These are phyloP conservation scores for Catocala nupta DNA, from an alignment of 2,888 invertebrate genomes.

Conservation along the genomic window DNA sequence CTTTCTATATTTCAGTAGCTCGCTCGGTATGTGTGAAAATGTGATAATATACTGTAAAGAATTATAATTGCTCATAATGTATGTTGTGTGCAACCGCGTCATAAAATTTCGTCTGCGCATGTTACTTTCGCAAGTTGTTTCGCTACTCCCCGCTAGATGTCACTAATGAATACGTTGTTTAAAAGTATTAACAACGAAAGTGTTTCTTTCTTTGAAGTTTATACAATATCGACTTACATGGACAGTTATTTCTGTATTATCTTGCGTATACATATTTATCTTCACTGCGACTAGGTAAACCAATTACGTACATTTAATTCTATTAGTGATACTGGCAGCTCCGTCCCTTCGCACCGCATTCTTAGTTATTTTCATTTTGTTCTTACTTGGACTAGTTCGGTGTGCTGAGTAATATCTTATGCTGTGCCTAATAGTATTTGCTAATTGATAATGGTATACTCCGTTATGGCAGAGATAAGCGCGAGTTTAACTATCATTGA, in stretches of 20 bases:
- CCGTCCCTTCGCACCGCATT: conserved; percentile 46
- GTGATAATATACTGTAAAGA: conserved; percentile 33
- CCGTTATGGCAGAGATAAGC: conserved; percentile 55
- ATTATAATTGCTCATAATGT: conserved; percentile 42
- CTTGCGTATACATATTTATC: conserved; percentile 35
- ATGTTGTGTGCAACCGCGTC: conserved; percentile 23
- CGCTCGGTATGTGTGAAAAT: conserved; percentile 29
- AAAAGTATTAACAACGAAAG: conserved; percentile 8
- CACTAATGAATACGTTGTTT: conserved; percentile 25
- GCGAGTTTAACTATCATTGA: conserved; percentile 54
- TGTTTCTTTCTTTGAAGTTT: conserved; percentile 12
- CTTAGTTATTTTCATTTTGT: conserved; percentile 49
- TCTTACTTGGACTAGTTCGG: conserved; percentile 30
- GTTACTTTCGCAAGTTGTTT: conserved; percentile 34
- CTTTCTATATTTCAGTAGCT: conserved; percentile 43
- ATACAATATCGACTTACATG: conserved; percentile 13
- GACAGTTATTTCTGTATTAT: conserved; percentile 31
- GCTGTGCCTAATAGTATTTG: background rate
- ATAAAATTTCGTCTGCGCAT: conserved; percentile 14
- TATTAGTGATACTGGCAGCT: conserved; percentile 64
- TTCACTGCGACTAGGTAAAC: conserved; percentile 62
- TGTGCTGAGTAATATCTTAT: conserved; percentile 5
- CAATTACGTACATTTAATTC: conserved; percentile 74
- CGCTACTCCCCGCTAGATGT: conserved; percentile 52
- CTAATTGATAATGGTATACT: conserved; percentile 32